Percentiles rank a stretch among this genome's conserved stretches.
phyloP scores from a whole-genome alignment of 2,888 invertebrate species.

The Suillia variegata region DNA sequence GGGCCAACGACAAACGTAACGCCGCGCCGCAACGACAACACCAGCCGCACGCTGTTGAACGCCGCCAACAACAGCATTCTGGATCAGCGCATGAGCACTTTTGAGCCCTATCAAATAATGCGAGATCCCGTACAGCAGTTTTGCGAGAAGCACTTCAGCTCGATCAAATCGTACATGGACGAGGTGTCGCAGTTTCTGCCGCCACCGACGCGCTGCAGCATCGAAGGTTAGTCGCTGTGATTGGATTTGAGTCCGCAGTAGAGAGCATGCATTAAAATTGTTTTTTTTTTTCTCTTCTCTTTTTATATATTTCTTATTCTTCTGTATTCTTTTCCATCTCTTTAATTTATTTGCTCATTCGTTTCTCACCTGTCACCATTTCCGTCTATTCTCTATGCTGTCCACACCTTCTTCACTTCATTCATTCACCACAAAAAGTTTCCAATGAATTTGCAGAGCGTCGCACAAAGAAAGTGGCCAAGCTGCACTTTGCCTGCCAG shows the following conservation, averaged over 20 bases:
- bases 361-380: too few species aligned
- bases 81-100: constrained; percentile 77
- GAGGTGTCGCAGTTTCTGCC: constrained; percentile 83
- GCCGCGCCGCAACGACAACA: constrained; percentile 73
- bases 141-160: constrained; percentile 91
- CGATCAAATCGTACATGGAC: constrained; percentile 90
- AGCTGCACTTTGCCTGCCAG: constrained; percentile 88
- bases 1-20: constrained; percentile 70
- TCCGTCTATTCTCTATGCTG: constrained; percentile 3
- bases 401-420: constrained; percentile 13
- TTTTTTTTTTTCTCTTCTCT: constrained; percentile 21
- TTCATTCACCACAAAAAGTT: constrained; percentile 33
- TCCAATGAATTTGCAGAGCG: constrained; percentile 67
- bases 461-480: constrained; percentile 84
- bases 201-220: constrained; percentile 90
- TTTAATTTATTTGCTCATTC: not conserved
- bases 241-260: constrained; percentile 4
- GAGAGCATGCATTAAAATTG: constrained; percentile 21
- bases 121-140: constrained; percentile 92
- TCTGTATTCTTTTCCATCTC: not conserved
- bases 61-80: constrained; percentile 60
- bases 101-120: constrained; percentile 87
- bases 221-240: constrained; percentile 73
- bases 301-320: not conserved
- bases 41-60: constrained; percentile 78